These are phyloP conservation scores for Megaustenia siamemsis DNA, from an alignment of 2,888 invertebrate species.

Conservation along the genomic window DNA sequence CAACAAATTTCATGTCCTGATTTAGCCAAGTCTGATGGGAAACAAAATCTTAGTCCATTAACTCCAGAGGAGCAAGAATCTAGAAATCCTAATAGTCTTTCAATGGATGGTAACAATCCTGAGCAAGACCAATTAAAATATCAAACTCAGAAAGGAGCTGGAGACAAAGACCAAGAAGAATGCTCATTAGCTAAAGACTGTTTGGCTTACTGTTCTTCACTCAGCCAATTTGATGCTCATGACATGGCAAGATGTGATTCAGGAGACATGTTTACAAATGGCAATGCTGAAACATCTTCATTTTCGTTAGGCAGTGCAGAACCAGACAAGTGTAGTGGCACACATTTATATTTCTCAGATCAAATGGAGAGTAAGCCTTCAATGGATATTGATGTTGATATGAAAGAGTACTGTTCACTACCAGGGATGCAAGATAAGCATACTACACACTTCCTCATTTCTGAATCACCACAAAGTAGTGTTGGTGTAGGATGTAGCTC, in stretches of 20 bases:
- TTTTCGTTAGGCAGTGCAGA: not conserved
- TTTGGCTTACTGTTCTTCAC: not conserved
- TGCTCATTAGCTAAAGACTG: no score
- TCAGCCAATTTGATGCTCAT: not conserved
- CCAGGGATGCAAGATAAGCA: not conserved
- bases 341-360: not conserved
- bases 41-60: not conserved
- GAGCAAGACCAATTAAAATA: not conserved
- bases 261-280: not conserved
- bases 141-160: not conserved
- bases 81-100: not conserved
- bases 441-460: not conserved
- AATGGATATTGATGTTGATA: not conserved
- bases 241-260: conserved; percentile 22
- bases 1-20: not conserved
- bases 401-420: not conserved
- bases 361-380: not conserved
- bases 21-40: conserved; percentile 7
- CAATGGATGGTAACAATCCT: not conserved
- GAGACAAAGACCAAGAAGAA: not conserved
- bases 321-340: not conserved
- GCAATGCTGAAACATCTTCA: not conserved
- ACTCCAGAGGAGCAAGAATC: conserved; percentile 1
- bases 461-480: not conserved
- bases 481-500: not conserved